phyloP scores from a whole-genome alignment of 53 echinoderm and acorn worm genomes.

The Luidia sarsii region DNA sequence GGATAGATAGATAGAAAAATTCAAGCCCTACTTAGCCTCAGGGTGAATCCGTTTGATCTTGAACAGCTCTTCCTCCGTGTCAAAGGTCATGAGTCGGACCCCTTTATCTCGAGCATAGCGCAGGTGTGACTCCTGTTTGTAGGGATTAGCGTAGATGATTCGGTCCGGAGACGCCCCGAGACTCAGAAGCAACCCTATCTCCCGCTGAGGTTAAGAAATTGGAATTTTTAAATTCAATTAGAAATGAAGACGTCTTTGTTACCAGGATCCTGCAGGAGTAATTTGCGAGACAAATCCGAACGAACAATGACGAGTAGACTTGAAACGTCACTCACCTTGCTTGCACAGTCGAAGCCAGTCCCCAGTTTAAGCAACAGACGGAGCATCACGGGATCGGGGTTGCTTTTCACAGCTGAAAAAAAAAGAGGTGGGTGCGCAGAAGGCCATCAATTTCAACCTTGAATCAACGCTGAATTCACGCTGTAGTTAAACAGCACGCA shows the following conservation, averaged over 20 bases:
- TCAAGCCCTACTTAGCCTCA: conserved; percentile 62
- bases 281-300: too few relatives aligned
- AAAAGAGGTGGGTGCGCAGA: too few relatives aligned
- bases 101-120: conserved; percentile 65
- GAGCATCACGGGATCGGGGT: neutral
- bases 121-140: conserved; percentile 92
- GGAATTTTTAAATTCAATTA: too few relatives aligned
- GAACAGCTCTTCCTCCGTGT: conserved; percentile 86
- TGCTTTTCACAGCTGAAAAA: conserved; percentile 3
- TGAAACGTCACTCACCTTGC: neutral
- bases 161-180: conserved; percentile 74
- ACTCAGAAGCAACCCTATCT: conserved; percentile 69
- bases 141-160: conserved; percentile 96
- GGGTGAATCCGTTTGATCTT: conserved; percentile 73
- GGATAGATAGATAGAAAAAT: too few relatives aligned
- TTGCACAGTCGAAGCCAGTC: neutral
- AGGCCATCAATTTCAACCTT: too few relatives aligned
- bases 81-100: conserved; percentile 91
- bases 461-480: too few relatives aligned
- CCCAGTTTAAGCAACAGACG: neutral
- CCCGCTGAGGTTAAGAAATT: conserved; percentile 39
- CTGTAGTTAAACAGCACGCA: too few relatives aligned
- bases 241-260: too few relatives aligned
- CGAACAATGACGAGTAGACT: too few relatives aligned
- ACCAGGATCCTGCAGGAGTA: too few relatives aligned